phyloP scores from a whole-genome alignment of 2,888 invertebrate species.

The Apoda limacodes region DNA sequence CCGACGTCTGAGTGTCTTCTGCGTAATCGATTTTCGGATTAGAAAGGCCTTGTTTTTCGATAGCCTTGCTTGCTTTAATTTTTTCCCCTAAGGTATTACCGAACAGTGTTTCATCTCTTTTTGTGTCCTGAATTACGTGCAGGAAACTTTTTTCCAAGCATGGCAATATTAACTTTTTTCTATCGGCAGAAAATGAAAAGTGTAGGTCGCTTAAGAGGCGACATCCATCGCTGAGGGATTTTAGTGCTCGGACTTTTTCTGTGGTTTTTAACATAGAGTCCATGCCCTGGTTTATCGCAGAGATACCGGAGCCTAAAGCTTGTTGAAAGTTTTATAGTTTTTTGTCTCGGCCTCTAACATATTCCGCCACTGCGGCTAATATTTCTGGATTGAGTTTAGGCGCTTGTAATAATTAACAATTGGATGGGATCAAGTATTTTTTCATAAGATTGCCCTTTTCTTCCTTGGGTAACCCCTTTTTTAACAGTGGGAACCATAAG shows the following conservation, averaged over 20 bases:
- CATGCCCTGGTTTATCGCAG: not conserved
- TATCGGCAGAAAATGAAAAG: slow-evolving; percentile 2
- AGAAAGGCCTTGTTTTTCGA: slow-evolving; percentile 17
- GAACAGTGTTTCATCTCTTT: slow-evolving; percentile 14
- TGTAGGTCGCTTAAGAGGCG: slow-evolving; percentile 13
- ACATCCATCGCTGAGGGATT: slow-evolving; percentile 12
- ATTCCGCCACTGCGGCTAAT: not conserved
- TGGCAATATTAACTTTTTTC: slow-evolving; percentile 8
- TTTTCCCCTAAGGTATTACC: slow-evolving; percentile 13
- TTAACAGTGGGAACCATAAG: slow-evolving; percentile 10
- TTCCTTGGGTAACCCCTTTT: slow-evolving; percentile 12
- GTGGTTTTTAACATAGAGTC: not conserved
- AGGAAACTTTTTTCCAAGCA: slow-evolving; percentile 11
- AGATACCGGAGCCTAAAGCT: not conserved
- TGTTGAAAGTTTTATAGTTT: not conserved
- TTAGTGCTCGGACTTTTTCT: not conserved
- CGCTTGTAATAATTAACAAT: slow-evolving; percentile 10
- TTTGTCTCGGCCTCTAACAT: not conserved
- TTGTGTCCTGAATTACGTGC: slow-evolving; percentile 6
- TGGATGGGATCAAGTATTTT: slow-evolving; percentile 8
- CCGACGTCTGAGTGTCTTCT: no score
- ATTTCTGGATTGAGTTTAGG: slow-evolving; percentile 7
- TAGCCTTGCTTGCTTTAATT: slow-evolving; percentile 15
- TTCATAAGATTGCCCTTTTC: slow-evolving; percentile 10
- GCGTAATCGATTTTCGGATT: no score